These are phyloP conservation scores for Argyresthia albistria DNA, from an alignment of 2,888 invertebrate genomes.

Conservation along the genomic window DNA sequence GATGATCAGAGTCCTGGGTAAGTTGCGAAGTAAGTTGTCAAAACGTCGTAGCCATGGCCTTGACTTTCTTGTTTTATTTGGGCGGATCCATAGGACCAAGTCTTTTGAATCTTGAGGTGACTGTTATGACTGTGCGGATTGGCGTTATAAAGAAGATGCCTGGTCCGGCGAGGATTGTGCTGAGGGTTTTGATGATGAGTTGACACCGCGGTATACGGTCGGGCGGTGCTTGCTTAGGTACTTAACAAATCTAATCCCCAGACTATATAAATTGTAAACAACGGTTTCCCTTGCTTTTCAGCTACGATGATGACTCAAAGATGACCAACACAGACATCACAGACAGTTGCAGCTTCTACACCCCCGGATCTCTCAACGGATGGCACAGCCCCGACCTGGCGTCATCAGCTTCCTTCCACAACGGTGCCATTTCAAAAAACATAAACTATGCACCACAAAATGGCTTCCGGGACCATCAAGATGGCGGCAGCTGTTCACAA, in stretches of 20 bases:
- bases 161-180: no score
- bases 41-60: no score
- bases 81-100: no score
- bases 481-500: conserved; percentile 19
- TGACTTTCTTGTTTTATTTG: no score
- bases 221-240: no score
- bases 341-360: conserved; percentile 70
- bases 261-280: background rate
- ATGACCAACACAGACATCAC: conserved; percentile 74
- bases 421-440: conserved; percentile 59
- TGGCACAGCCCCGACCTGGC: conserved; percentile 66
- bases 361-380: conserved; percentile 70
- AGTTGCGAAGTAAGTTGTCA: conserved; percentile 7
- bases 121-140: no score
- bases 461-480: conserved; percentile 44
- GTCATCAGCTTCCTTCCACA: conserved; percentile 45
- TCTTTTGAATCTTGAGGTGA: no score
- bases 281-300: conserved; percentile 19
- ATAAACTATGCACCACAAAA: conserved; percentile 37
- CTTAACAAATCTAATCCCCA: background rate
- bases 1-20: conserved; percentile 79
- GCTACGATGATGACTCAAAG: conserved; percentile 71
- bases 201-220: no score
- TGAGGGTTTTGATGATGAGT: no score
- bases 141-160: no score